These are phyloP conservation scores for Ophioderma brevispina DNA, from an alignment of 35 echinoderm and acorn worm species.

Conservation along the genomic window DNA sequence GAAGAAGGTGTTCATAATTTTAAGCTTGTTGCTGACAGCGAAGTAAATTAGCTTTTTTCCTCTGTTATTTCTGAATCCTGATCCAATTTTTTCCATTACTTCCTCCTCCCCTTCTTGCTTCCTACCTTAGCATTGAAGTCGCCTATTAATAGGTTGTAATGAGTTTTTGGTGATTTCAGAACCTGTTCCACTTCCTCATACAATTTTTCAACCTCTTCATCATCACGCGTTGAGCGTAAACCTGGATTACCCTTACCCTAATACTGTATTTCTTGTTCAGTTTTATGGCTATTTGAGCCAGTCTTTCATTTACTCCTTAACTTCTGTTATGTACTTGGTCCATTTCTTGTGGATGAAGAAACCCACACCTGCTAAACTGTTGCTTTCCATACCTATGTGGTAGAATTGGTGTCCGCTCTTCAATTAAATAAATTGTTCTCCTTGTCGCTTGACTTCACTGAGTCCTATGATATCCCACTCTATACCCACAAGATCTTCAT, in stretches of 20 bases:
- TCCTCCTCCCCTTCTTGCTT: conserved; percentile 1
- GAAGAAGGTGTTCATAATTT: conserved; percentile 19
- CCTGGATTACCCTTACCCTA: not conserved
- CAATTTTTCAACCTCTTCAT: conserved; percentile 33
- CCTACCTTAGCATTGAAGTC: not conserved
- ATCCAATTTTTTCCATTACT: conserved; percentile 32
- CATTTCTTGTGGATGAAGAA: conserved; percentile 6
- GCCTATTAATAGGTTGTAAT: not conserved
- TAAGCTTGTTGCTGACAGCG: conserved; percentile 26
- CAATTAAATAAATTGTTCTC: conserved; percentile 18
- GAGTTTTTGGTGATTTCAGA: conserved; percentile 1
- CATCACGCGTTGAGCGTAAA: not conserved
- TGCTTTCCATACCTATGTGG: conserved; percentile 7
- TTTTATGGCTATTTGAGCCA: conserved; percentile 32
- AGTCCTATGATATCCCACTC: conserved; percentile 47
- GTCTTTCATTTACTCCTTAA: conserved; percentile 14
- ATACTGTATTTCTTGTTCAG: too few relatives aligned
- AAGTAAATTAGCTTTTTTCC: conserved; percentile 6
- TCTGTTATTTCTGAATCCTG: conserved; percentile 8
- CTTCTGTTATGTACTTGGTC: conserved; percentile 27
- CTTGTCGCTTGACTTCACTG: conserved; percentile 38
- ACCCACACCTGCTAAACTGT: not conserved
- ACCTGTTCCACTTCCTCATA: not conserved
- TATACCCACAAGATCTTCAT: conserved; percentile 13
- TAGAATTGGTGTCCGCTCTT: conserved; percentile 39